These are phyloP conservation scores for Lemur catta DNA, from an alignment of 2,797 vertebrate genomes.

Conservation along the genomic window DNA sequence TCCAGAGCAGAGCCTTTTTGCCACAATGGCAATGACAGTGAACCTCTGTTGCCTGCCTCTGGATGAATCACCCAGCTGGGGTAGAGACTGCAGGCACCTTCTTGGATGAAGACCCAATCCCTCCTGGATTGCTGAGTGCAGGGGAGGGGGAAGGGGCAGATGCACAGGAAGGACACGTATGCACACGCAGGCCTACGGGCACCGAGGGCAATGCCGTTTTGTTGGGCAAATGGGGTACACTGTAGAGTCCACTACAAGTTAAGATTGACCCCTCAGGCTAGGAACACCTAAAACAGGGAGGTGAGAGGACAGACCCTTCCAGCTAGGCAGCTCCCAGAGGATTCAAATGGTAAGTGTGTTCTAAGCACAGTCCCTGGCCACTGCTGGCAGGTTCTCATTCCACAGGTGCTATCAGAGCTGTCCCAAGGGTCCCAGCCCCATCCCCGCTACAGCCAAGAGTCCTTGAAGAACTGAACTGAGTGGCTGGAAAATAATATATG, in stretches of 20 bases:
- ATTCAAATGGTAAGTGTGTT: background rate
- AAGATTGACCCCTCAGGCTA: background rate
- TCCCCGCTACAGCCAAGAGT: background rate
- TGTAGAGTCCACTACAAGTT: background rate
- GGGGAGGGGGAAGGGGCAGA: background rate
- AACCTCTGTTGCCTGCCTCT: background rate
- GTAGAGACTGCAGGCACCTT: slow-evolving; percentile 1
- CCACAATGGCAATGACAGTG: background rate
- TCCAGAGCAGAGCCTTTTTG: background rate
- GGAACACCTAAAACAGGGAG: background rate
- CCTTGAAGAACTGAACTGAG: background rate
- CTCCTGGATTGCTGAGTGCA: background rate
- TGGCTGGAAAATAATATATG: background rate
- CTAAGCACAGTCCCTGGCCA: background rate
- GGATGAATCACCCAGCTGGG: background rate
- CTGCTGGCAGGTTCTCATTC: background rate
- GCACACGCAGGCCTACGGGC: background rate
- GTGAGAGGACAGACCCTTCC: background rate
- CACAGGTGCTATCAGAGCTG: background rate
- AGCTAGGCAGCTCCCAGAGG: background rate
- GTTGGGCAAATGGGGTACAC: background rate
- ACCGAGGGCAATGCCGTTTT: background rate
- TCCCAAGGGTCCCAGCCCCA: background rate
- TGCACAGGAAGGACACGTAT: background rate
- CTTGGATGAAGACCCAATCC: background rate